These are phyloP conservation scores for Oncorhynchus kisutch DNA, from an alignment of 2,113 vertebrate species.

Conservation along the genomic window DNA sequence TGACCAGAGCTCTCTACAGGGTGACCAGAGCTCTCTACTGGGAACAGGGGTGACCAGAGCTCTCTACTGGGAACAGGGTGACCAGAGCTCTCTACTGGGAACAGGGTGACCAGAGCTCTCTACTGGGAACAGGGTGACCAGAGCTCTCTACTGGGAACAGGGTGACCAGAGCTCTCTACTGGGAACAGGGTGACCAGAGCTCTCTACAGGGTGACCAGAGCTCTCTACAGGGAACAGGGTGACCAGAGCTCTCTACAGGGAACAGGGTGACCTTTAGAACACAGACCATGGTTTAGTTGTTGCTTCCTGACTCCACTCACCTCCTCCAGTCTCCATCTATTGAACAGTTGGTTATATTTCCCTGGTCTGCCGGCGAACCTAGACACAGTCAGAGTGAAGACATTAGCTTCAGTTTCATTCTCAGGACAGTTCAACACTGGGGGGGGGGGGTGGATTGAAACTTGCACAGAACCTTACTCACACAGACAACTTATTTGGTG, in stretches of 20 bases:
- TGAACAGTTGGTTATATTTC: conserved; percentile 97
- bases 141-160: too few species aligned
- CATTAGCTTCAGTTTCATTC: conserved; percentile 55
- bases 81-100: too few species aligned
- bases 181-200: too few species aligned
- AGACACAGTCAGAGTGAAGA: conserved; percentile 48
- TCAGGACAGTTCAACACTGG: neutral
- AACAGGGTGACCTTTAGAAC: too few species aligned
- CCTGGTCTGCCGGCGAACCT: conserved; percentile 97
- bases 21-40: too few species aligned
- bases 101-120: too few species aligned
- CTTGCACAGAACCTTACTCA: too few species aligned
- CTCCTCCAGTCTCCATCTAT: conserved; percentile 97
- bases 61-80: too few species aligned
- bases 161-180: neutral
- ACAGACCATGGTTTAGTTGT: neutral
- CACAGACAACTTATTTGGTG: neutral
- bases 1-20: too few species aligned
- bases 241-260: conserved; percentile 8
- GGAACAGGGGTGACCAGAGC: too few species aligned
- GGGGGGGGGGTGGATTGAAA: neutral
- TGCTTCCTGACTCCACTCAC: conserved; percentile 70
- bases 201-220: neutral
- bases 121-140: too few species aligned
- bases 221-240: neutral